Evolutionary conservation across 2,113 vertebrate genomes (phyloP).

Genomic region (Procavia capensis): DNA sequence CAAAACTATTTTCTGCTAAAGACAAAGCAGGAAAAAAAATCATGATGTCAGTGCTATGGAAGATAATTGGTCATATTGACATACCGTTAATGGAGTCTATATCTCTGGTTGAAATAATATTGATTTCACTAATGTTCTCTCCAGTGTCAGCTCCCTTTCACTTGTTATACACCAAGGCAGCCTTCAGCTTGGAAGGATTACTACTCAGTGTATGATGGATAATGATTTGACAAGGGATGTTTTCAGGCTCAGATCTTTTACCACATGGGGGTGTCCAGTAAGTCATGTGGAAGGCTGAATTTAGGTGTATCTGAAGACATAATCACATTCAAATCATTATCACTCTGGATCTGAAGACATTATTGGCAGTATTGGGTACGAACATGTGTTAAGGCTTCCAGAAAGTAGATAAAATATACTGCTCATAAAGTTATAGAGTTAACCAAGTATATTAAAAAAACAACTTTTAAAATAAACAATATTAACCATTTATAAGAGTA

Average conservation of each 20-base stretch:
- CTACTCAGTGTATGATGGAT: not conserved
- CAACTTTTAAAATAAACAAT: not conserved
- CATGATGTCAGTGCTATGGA: constrained; percentile 79
- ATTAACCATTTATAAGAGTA: not conserved
- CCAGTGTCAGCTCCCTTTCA: constrained; percentile 65
- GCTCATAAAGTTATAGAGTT: not conserved
- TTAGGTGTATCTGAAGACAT: not conserved
- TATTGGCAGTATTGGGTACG: not conserved
- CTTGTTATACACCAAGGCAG: constrained; percentile 43
- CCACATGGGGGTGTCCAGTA: not conserved
- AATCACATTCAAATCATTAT: not conserved
- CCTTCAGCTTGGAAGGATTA: constrained; percentile 59
- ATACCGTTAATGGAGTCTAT: constrained; percentile 81
- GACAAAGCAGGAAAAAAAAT: constrained; percentile 52
- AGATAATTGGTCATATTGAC: constrained; percentile 78
- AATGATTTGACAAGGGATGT: not conserved
- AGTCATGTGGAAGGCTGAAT: not conserved
- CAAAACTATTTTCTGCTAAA: constrained; percentile 41
- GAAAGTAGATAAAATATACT: not conserved
- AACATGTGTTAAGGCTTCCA: not conserved
- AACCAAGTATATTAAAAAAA: not conserved
- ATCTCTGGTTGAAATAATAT: constrained; percentile 81
- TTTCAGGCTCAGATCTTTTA: not conserved
- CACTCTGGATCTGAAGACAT: not conserved
- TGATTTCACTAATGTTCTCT: constrained; percentile 85